phyloP scores from a whole-genome alignment of 2,888 invertebrate genomes.

The Watsonalla cultraria region DNA sequence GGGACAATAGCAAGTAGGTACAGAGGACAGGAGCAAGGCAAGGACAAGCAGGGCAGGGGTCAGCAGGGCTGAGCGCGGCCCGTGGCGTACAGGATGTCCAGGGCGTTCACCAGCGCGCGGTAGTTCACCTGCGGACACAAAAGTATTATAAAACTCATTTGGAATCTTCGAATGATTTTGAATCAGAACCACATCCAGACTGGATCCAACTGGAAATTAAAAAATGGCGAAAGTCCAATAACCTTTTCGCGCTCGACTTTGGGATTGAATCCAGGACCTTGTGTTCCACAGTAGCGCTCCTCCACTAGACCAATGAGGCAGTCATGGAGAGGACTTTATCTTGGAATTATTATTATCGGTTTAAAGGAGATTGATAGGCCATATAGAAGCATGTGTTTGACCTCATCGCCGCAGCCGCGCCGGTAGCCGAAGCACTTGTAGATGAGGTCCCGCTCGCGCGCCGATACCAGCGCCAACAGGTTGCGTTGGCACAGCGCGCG shows the following conservation, averaged over 20 bases:
- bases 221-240: too few relatives aligned
- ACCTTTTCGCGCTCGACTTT: too few relatives aligned
- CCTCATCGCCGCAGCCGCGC: conserved; percentile 75
- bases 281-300: too few relatives aligned
- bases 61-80: conserved; percentile 68
- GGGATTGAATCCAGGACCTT: too few relatives aligned
- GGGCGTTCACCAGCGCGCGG: conserved; percentile 82
- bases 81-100: conserved; percentile 81
- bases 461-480: conserved; percentile 81
- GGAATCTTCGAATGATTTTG: too few relatives aligned
- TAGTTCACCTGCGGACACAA: conserved; percentile 80
- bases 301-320: too few relatives aligned
- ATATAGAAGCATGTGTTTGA: conserved; percentile 12
- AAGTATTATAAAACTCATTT: not conserved
- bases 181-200: too few relatives aligned
- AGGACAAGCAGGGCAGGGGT: conserved; percentile 6
- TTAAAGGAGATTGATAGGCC: not conserved
- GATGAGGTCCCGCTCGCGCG: conserved; percentile 82
- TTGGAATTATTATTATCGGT: not conserved
- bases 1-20: conserved; percentile 1
- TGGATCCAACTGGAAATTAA: too few relatives aligned
- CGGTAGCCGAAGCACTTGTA: conserved; percentile 86
- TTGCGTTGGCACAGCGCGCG: conserved; percentile 82
- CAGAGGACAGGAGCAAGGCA: not conserved
- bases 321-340: not conserved